Evolutionary conservation across 92 coral and sea anemone species (phyloP).

Genomic region (Phenganax stokvisi): DNA sequence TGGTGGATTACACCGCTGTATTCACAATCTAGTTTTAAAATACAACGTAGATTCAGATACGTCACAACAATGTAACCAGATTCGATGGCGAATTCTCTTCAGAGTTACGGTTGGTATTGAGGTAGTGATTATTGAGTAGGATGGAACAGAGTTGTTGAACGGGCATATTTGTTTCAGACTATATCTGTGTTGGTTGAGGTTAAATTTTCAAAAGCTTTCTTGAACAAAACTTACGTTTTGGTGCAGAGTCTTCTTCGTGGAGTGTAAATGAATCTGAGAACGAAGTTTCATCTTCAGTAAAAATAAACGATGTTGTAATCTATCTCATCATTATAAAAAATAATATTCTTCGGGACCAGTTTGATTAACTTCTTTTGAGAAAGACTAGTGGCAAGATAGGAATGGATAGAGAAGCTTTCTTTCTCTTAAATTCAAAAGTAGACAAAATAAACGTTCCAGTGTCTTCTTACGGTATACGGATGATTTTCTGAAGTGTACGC

Average conservation of each 20-base stretch:
- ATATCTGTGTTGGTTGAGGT: not conserved
- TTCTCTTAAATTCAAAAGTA: too few species aligned
- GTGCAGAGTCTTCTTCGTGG: not conserved
- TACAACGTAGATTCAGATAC: not conserved
- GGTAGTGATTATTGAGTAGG: too few species aligned
- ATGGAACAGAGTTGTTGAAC: too few species aligned
- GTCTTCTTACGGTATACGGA: not conserved
- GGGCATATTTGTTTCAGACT: too few species aligned
- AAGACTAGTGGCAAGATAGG: too few species aligned
- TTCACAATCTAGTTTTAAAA: slow-evolving; percentile 50
- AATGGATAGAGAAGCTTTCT: too few species aligned
- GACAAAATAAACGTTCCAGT: not conserved
- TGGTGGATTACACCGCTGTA: slow-evolving; percentile 64
- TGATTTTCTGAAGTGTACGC: not conserved
- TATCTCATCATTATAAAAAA: not conserved
- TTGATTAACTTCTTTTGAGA: too few species aligned
- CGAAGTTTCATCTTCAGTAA: not conserved
- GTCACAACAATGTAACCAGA: not conserved
- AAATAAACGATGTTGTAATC: not conserved
- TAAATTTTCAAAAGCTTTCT: not conserved
- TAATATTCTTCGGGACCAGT: too few species aligned
- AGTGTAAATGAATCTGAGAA: not conserved
- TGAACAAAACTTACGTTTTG: slow-evolving; percentile 20
- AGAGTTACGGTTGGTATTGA: too few species aligned
- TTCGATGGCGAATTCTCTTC: too few species aligned